Percentiles rank a stretch among this genome's conserved stretches.
Conservation (phyloP, 2,888 invertebrate genomes). For the Sisyra terminalis region DNA sequence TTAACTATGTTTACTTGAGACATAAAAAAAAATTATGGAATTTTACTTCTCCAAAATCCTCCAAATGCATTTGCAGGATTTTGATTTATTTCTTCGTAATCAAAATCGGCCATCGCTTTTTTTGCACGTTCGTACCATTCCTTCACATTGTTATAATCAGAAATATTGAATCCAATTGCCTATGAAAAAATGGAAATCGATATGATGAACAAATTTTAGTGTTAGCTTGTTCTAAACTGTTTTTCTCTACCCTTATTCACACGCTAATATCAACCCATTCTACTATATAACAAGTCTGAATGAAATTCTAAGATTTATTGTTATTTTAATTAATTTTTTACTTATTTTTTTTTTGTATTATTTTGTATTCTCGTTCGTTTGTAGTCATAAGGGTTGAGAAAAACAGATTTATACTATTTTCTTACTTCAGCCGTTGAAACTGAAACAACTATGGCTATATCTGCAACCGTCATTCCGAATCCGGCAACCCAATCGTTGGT, state of each 20-base stretch:
- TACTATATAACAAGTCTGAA: background rate
- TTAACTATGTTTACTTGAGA: too few relatives aligned
- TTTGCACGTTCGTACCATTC: constrained; percentile 52
- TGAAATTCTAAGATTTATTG: background rate
- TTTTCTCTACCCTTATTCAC: too few relatives aligned
- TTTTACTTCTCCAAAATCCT: constrained; percentile 32
- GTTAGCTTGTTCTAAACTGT: background rate
- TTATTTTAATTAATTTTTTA: background rate
- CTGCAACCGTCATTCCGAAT: constrained; percentile 50
- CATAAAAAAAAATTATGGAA: constrained; percentile 9
- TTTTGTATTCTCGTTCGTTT: background rate
- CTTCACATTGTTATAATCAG: constrained; percentile 35
- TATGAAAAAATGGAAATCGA: constrained; percentile 25
- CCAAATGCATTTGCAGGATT: constrained; percentile 38
- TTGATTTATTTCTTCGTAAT: constrained; percentile 49
- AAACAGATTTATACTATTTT: background rate
- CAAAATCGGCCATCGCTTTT: constrained; percentile 42
- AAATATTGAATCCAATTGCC: constrained; percentile 38
- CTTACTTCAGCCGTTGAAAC: constrained; percentile 42
- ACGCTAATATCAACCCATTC: too few relatives aligned
- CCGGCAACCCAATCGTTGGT: constrained; percentile 48
- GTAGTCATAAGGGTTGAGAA: too few relatives aligned
- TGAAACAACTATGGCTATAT: constrained; percentile 42
- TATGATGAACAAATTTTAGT: background rate
- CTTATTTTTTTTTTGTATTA: background rate